Conservation (phyloP, 1,140 invertebrate genomes). For the Periplaneta americana region DNA sequence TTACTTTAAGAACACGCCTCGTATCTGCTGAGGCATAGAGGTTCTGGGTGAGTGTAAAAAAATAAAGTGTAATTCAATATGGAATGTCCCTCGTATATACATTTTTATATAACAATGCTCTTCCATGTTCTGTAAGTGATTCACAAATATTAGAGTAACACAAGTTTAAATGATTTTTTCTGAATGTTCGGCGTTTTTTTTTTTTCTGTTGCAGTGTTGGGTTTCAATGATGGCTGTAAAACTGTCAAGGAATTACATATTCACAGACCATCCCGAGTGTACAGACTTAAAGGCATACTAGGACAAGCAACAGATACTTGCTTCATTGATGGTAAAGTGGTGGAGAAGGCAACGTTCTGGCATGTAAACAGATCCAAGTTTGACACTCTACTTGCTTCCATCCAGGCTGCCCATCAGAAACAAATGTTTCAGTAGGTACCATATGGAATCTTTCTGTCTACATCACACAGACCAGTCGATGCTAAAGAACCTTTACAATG, state of each 20-base stretch:
- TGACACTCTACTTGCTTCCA: slow-evolving; percentile 62
- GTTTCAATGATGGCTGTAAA: slow-evolving; percentile 58
- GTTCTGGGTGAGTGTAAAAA: no score
- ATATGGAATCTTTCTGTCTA: no score
- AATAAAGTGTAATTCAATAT: no score
- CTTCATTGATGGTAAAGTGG: slow-evolving; percentile 63
- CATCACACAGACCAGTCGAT: no score
- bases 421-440: slow-evolving; percentile 74
- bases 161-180: no score
- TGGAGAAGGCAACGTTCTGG: slow-evolving; percentile 63
- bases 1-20: no score
- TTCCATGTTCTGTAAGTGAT: no score
- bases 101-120: no score
- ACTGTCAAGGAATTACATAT: slow-evolving; percentile 46
- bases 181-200: no score
- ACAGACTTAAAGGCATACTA: slow-evolving; percentile 70
- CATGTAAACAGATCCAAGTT: slow-evolving; percentile 60
- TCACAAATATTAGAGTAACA: slow-evolving; percentile 8
- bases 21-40: no score
- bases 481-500: no score
- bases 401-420: slow-evolving; percentile 76
- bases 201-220: slow-evolving; percentile 49
- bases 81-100: no score
- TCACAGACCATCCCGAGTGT: slow-evolving; percentile 55
- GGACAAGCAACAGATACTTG: slow-evolving; percentile 73